Evolutionary conservation across 2,888 invertebrate species (phyloP), one percentile per base, ranked within the genome.

Genomic region (Drosophila mimetica): DNA sequence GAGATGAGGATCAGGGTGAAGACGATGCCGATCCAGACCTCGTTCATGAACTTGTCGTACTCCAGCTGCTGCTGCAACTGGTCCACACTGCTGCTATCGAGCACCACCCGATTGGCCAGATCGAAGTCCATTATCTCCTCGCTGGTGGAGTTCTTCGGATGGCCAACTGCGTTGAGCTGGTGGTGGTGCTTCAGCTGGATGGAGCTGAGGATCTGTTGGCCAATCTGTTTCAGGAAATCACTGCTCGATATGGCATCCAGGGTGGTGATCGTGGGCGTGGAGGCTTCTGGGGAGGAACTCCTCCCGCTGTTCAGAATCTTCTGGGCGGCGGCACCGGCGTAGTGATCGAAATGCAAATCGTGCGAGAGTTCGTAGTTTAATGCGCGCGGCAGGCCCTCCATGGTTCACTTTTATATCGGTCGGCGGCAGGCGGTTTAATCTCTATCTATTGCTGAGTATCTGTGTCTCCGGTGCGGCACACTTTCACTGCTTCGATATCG

Each of bases 21-120:
- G 32, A 94, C 93, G 67, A 94, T 92, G 22, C 94, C 94, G 59
- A 94, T 93, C 94, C 94, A 94, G 39, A 94, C 93, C 85, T 94
- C 94, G 59, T 94, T 93, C 89, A 94, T 92, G 85, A 94, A 93
- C 77, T 93, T 93, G 88, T 94, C 93, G 81, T 94, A 93, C 67
- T 93, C 93, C 65, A 90, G 57, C 77, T 92, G 91, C 54, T 91
- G 89, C 64, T 91, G 89, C 52, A 91, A 55, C 44, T 91, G 90
- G 52, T 89, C 85, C 55, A 90, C 86, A 30, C 81, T 87, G 51
- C 80, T 77, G 25, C 90, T 86, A 60, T 91, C 90, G 64, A 91
- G 78, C 16, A 90, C 72, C 18, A 91, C 85, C 53, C 86, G 90
- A 69, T 91, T 71, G 22, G 83, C 65, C 16, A 89, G 77, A 14